phyloP scores from a whole-genome alignment of 2,113 vertebrate species.

The Motacilla tschutschensis region DNA sequence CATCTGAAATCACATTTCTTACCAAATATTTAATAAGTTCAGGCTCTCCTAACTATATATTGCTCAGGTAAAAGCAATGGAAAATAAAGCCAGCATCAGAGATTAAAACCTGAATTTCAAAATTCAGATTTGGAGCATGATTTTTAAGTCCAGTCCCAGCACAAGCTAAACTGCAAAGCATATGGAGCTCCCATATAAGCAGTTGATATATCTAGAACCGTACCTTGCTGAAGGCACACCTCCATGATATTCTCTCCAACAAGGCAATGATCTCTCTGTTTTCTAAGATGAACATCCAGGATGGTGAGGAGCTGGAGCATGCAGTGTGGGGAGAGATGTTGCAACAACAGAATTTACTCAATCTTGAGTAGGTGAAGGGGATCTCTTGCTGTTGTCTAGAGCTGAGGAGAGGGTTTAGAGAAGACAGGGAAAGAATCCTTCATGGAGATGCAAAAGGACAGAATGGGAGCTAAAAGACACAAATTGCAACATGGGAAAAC shows the following conservation, averaged over 20 bases:
- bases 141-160: neutral
- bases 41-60: neutral
- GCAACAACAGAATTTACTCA: neutral
- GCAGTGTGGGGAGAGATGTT: rapidly evolving
- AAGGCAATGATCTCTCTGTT: neutral
- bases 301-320: neutral
- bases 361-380: neutral
- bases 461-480: neutral
- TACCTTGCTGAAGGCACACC: neutral
- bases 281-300: neutral
- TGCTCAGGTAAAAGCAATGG: neutral
- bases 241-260: neutral
- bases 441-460: neutral
- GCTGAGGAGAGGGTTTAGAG: neutral
- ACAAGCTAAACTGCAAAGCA: neutral
- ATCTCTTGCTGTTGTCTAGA: neutral
- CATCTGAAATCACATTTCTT: neutral
- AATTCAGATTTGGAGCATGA: neutral
- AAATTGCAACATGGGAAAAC: neutral
- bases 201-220: neutral
- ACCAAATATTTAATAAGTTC: neutral
- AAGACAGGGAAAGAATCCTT: neutral
- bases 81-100: neutral
- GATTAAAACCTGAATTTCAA: neutral
- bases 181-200: neutral